phyloP scores from a whole-genome alignment of 1,140 invertebrate genomes.

The Drosophila insularis region DNA sequence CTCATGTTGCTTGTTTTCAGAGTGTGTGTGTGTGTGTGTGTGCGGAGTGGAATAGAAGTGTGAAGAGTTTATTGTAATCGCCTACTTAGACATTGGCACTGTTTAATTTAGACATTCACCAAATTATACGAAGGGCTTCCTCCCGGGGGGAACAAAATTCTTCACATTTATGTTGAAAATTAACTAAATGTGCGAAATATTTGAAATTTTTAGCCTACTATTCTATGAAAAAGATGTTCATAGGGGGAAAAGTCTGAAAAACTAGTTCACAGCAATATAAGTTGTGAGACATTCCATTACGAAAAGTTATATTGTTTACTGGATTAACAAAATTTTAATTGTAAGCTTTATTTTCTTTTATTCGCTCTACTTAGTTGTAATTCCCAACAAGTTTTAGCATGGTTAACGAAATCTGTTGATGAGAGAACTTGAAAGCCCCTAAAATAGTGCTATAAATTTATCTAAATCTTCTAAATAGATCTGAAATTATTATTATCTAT shows the following conservation, averaged over 20 bases:
- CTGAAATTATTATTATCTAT: too few species aligned
- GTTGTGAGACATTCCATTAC: too few species aligned
- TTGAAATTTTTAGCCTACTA: background rate
- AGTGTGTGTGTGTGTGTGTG: slow-evolving; percentile 1
- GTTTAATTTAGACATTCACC: slow-evolving; percentile 36
- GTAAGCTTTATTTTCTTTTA: too few species aligned
- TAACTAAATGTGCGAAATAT: slow-evolving; percentile 2
- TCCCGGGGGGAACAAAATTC: background rate
- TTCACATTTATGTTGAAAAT: background rate
- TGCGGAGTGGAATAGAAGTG: slow-evolving; percentile 21
- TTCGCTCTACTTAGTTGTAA: too few species aligned
- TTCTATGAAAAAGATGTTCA: background rate
- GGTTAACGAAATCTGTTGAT: too few species aligned
- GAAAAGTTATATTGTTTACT: too few species aligned
- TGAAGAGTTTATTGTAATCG: slow-evolving; percentile 70
- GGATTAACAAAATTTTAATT: too few species aligned
- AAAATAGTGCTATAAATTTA: too few species aligned
- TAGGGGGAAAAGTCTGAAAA: background rate
- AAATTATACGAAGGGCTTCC: background rate
- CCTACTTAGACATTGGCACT: slow-evolving; percentile 33
- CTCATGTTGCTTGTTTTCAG: background rate
- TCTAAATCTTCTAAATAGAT: too few species aligned
- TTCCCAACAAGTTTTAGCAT: too few species aligned
- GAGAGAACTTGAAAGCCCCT: too few species aligned
- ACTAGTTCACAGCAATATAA: background rate